Percentiles rank a stretch among this genome's conserved stretches.
Evolutionary conservation across 2,888 invertebrate species (phyloP).

Genomic region (Nephrotoma appendiculata): DNA sequence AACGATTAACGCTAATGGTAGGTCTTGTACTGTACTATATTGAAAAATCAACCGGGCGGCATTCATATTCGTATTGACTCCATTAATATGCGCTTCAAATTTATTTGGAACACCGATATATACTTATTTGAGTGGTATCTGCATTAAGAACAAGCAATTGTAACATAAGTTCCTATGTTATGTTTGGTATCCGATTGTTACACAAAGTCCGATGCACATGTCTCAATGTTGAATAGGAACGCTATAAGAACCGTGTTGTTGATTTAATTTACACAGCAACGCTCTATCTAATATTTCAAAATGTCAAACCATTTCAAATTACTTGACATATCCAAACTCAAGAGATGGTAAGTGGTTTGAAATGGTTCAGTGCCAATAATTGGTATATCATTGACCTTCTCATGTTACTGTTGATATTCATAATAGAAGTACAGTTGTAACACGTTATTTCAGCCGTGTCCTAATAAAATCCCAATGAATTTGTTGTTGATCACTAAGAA

Average conservation of each 20-base stretch:
- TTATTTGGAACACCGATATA: background rate
- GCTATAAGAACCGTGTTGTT: background rate
- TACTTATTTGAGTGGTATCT: background rate
- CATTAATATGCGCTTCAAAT: background rate
- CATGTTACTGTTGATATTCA: background rate
- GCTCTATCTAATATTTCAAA: background rate
- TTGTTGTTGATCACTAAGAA: background rate
- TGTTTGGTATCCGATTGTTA: background rate
- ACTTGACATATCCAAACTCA: background rate
- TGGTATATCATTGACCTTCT: too few species aligned
- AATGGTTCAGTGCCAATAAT: too few species aligned
- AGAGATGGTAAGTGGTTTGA: background rate
- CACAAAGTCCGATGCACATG: background rate
- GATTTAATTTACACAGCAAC: background rate
- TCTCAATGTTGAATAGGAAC: background rate
- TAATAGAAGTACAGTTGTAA: background rate
- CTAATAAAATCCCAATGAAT: background rate
- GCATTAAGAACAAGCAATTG: background rate
- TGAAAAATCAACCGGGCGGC: too few species aligned
- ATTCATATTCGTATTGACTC: background rate
- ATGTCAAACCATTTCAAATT: background rate
- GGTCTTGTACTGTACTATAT: too few species aligned
- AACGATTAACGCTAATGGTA: too few species aligned
- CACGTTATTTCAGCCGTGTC: background rate
- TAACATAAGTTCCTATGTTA: background rate